Evolutionary conservation across 2,797 vertebrate species (phyloP).

Genomic region (Chrosomus eos): DNA sequence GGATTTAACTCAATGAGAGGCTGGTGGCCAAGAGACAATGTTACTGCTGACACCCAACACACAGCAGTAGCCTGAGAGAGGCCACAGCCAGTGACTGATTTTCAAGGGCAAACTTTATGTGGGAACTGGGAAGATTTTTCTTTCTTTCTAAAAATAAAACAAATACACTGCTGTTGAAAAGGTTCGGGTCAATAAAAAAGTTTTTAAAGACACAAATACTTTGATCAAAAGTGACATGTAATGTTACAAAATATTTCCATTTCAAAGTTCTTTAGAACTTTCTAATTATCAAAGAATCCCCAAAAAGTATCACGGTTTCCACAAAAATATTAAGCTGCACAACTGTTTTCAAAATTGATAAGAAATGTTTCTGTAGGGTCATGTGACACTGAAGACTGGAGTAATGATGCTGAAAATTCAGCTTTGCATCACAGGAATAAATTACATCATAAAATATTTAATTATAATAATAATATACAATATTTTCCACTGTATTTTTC

Average conservation of each 20-base stretch:
- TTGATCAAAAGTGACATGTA: neutral
- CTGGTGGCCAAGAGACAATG: slow-evolving; percentile 78
- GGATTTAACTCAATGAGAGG: slow-evolving; percentile 73
- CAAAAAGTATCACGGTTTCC: neutral
- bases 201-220: neutral
- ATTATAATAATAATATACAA: too few species aligned
- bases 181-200: neutral
- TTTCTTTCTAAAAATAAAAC: neutral
- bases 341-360: neutral
- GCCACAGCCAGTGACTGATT: slow-evolving; percentile 50
- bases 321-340: neutral
- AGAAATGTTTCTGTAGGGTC: neutral
- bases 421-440: neutral
- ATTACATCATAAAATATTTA: neutral
- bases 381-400: neutral
- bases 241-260: neutral
- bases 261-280: neutral
- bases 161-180: neutral
- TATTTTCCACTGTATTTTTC: neutral
- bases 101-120: neutral
- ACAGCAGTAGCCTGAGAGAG: slow-evolving; percentile 66
- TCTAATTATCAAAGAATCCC: neutral
- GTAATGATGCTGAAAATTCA: neutral
- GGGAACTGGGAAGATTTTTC: neutral
- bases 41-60: slow-evolving; percentile 76